These are phyloP conservation scores for Lypha dubia DNA, from an alignment of 2,888 invertebrate genomes.

Conservation along the genomic window DNA sequence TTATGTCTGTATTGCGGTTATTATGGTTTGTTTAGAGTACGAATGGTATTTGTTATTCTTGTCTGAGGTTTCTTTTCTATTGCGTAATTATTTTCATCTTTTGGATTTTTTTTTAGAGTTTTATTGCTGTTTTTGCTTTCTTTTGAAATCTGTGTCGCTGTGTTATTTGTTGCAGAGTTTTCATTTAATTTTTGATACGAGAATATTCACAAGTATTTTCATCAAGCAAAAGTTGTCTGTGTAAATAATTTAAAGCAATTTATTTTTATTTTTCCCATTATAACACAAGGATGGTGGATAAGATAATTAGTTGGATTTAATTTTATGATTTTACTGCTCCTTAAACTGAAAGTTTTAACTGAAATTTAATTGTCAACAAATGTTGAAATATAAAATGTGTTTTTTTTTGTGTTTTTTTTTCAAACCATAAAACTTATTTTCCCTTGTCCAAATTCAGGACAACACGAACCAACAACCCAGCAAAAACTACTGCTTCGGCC, in stretches of 20 bases:
- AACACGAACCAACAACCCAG: not conserved
- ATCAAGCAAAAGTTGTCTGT: constrained; percentile 27
- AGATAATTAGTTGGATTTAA: not conserved
- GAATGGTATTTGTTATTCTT: not conserved
- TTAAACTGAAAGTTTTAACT: constrained; percentile 38
- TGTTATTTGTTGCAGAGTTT: constrained; percentile 1
- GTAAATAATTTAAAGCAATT: not conserved
- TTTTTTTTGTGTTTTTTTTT: constrained; percentile 45
- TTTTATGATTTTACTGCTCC: constrained; percentile 1
- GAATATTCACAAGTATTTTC: constrained; percentile 26
- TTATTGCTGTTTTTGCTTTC: constrained; percentile 18
- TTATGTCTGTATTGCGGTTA: constrained; percentile 10
- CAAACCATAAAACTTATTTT: constrained; percentile 58
- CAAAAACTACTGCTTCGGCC: too few species aligned
- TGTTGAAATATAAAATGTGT: constrained; percentile 57
- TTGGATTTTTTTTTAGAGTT: constrained; percentile 4
- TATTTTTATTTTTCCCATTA: not conserved
- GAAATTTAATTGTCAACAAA: constrained; percentile 68
- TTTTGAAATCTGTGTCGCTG: constrained; percentile 47
- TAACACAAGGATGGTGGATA: not conserved
- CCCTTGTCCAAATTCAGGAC: constrained; percentile 12
- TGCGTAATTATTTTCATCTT: constrained; percentile 42
- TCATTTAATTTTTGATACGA: constrained; percentile 28
- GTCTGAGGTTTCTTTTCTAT: constrained; percentile 25
- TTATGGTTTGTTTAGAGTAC: constrained; percentile 19